phyloP scores from a whole-genome alignment of 2,797 vertebrate species.

The Myotis findleyi region DNA sequence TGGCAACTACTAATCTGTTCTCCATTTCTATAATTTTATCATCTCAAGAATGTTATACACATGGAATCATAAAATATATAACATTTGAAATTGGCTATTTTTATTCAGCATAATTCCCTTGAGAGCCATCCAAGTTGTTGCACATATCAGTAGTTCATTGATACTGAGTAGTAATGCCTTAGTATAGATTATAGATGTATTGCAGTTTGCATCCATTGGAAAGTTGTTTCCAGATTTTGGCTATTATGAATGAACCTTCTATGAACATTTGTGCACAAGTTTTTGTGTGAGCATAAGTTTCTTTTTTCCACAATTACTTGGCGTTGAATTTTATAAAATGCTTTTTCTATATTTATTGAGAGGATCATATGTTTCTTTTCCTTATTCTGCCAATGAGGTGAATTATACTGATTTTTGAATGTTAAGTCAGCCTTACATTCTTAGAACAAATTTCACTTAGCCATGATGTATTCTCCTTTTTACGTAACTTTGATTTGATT shows the following conservation, averaged over 20 bases:
- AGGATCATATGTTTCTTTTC: background rate
- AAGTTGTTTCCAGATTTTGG: constrained; percentile 3
- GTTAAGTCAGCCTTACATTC: constrained; percentile 31
- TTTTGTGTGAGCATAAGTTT: constrained; percentile 24
- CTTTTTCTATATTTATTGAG: background rate
- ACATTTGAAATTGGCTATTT: background rate
- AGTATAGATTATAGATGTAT: background rate
- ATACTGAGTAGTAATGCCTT: background rate
- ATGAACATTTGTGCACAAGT: background rate
- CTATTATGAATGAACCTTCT: background rate
- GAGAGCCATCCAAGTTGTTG: background rate
- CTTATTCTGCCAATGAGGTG: background rate
- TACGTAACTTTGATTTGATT: constrained; percentile 44
- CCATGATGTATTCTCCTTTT: background rate
- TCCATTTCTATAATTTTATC: background rate
- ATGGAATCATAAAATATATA: background rate
- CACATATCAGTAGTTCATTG: background rate
- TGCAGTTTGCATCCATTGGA: background rate
- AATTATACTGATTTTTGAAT: background rate
- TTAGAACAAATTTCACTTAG: constrained; percentile 21
- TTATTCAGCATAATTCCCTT: background rate
- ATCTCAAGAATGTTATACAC: background rate
- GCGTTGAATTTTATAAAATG: constrained; percentile 37
- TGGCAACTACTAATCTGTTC: background rate
- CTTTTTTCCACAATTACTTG: background rate